A percentile compares a stretch with the other conserved stretches of the same genome.
phyloP scores from a whole-genome alignment of 2,888 invertebrate genomes.

The Fissipunctia ypsillon region DNA sequence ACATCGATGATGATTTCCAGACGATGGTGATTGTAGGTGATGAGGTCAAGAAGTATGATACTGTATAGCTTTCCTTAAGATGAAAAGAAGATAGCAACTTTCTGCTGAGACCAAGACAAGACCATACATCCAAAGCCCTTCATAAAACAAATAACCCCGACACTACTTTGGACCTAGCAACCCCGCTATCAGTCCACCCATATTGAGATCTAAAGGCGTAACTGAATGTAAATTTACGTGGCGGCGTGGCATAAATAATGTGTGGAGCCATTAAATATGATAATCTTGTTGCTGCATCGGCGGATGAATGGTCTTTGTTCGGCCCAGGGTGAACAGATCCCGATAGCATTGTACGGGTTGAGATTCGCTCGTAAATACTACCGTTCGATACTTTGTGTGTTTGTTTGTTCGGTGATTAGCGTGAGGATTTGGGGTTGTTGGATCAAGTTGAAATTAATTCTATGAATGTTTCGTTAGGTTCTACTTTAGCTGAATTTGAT shows the following conservation, averaged over 20 bases:
- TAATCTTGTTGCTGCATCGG: constrained; percentile 77
- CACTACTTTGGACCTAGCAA: constrained; percentile 66
- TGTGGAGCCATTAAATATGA: constrained; percentile 81
- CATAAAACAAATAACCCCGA: constrained; percentile 62
- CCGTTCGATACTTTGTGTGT: constrained; percentile 63
- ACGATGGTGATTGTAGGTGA: neutral
- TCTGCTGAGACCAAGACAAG: constrained; percentile 25
- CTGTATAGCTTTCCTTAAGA: neutral
- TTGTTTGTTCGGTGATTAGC: constrained; percentile 60
- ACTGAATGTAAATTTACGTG: constrained; percentile 81
- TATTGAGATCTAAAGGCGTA: constrained; percentile 85
- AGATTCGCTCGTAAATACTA: constrained; percentile 65
- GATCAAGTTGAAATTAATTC: constrained; percentile 30
- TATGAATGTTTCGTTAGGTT: neutral
- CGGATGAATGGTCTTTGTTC: constrained; percentile 80
- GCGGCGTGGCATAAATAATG: constrained; percentile 73
- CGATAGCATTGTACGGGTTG: constrained; percentile 72
- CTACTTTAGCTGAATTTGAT: neutral
- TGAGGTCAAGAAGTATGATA: neutral
- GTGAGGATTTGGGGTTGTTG: constrained; percentile 36
- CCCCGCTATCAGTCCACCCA: constrained; percentile 77
- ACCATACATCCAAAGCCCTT: constrained; percentile 58
- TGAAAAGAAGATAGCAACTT: constrained; percentile 18
- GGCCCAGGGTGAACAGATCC: constrained; percentile 66
- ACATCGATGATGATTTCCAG: neutral